Evolutionary conservation across 2,113 vertebrate genomes (phyloP), one percentile per base, ranked within the genome.

Genomic region (Solea senegalensis): DNA sequence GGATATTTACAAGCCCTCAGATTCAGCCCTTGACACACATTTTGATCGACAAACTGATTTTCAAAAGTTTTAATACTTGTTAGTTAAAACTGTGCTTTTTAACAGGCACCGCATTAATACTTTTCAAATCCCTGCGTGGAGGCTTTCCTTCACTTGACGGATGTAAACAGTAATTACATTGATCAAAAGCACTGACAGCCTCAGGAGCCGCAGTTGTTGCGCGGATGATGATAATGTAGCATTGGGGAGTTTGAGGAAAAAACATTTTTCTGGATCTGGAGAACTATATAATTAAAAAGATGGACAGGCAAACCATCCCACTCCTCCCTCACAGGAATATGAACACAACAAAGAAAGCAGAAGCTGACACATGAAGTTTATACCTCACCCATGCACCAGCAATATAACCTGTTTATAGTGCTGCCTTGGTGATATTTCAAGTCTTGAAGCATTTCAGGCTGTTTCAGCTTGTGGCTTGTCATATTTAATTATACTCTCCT

Each of bases 381-480:
- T 61, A 53, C 63, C 45, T 70, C 74, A 71, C 52, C 67, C 67
- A 68, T 58, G 28, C 65, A 59, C 69, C 74, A n/a, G 53, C 46
- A 34, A 61, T 66, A 69, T 49, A 69, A 76, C 55, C 65, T 78
- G 65, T 81, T 74, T 82, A 64, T 61, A 54, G 55, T 3, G 27
- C 14, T 78, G 65, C 58, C 60, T 68, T 71, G 28, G 60, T 83
- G 72, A 74, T 84, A 74, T 73, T 79, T 85, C 50, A 66, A 72
- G 70, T 75, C 70, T 64, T 71, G 66, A 44, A 68, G 60, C 49
- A 73, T 82, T 77, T 77, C 57, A 34, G 57, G 68, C 65, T 56
- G 62, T 76, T 83, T 76, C 59, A 70, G 56, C 51, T 57, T 13
- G 55, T 74, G 75, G 74, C 78, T 79, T 86, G 84, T 88, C 91